Base-by-base conservation (phyloP, 2,888 invertebrate genomes). In the Marasmarcha lunaedactyla region DNA sequence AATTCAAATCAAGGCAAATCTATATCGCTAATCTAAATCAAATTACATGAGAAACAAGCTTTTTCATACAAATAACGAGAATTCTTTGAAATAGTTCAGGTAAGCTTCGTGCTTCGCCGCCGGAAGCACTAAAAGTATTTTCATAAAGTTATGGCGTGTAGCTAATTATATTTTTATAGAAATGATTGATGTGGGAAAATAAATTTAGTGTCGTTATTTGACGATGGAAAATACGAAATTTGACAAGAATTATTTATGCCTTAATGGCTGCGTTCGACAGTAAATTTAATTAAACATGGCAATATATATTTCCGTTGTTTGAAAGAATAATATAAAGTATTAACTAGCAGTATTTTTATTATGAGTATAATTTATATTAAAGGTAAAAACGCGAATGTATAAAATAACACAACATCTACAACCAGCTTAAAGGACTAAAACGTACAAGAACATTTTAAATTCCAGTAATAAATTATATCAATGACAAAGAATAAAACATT, bases 101-200 rank as follows among this genome's bases (percentile, higher is more conserved):
- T 11, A 30, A 30, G 9, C 30, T 30, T 30, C n/a, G 30, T 30
- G n/a, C 3, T 3, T 25, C 9, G 9, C 5, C 6, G 9, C 4
- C 30, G 30, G 30, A 30, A n/a, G 30, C 9, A 30, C 30, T 30
- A 20, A 20, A 20, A 20, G 20, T 20, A 20, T 20, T 20, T 20
- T 30, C 9, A 4, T 30, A n/a, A 30, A 30, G 30, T 30, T 7
- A 30, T 30, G 30, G 30, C 30, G 30, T 30, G 30, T 11, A 9
- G 11, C 30, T 30, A 20, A 20, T 11, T 30, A 30, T 30, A 30
- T 9, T 30, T 30, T n/a, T 30, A n/a, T 2, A 30, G 11, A 30
- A 30, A 11, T 30, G 30, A 30, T 30, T 30, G 30, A 30, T 30
- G 30, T n/a, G 20, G 30, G 30, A 30, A n/a, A 30, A 30, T 30